A percentile compares a stretch with the other conserved stretches of the same genome.
These are phyloP conservation scores for Bactericera cockerelli DNA, from an alignment of 1,140 invertebrate genomes.

Conservation along the genomic window DNA sequence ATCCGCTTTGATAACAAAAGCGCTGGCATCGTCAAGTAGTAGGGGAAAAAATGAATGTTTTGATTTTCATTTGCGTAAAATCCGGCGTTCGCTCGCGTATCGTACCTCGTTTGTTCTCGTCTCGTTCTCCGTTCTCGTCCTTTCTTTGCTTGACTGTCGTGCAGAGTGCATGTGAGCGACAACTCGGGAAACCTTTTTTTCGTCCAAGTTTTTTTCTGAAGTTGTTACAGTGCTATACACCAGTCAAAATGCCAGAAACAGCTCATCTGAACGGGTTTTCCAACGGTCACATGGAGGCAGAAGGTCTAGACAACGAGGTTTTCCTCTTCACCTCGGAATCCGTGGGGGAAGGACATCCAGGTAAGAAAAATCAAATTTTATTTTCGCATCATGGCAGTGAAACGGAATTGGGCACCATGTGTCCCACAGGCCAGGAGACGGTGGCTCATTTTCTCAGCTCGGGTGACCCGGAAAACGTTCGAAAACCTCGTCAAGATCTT, in stretches of 20 bases:
- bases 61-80: too few relatives aligned
- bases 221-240: too few relatives aligned
- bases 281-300: conserved; percentile 51
- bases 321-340: conserved; percentile 99
- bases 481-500: too few relatives aligned
- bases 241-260: conserved; percentile 22
- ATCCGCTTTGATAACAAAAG: too few relatives aligned
- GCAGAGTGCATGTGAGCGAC: not conserved
- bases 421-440: conserved; percentile 2
- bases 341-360: conserved; percentile 96
- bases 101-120: too few relatives aligned
- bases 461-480: too few relatives aligned
- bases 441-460: not conserved
- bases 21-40: too few relatives aligned
- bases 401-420: conserved; percentile 7
- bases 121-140: too few relatives aligned
- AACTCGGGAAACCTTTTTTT: not conserved
- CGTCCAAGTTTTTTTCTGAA: not conserved
- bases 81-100: too few relatives aligned
- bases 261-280: conserved; percentile 22
- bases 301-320: conserved; percentile 64
- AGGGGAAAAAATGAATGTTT: too few relatives aligned
- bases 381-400: conserved; percentile 10
- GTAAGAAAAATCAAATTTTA: conserved; percentile 36
- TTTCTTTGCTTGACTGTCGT: not conserved